Evolutionary conservation across 2,888 invertebrate species (phyloP).

Genomic region (Drosophila austrosaltans): DNA sequence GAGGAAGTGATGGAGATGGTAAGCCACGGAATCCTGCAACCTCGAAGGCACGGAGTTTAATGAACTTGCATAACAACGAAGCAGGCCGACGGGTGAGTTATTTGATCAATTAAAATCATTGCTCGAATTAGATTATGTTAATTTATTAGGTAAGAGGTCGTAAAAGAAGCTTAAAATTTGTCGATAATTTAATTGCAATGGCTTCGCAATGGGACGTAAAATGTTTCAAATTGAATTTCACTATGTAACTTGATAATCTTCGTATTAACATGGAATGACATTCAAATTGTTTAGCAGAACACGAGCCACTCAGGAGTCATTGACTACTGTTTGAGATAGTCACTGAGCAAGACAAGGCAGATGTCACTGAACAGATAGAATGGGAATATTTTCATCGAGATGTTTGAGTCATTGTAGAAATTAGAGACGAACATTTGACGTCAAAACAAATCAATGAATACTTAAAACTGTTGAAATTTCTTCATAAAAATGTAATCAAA

Average conservation of each 20-base stretch:
- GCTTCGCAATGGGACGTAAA: no score
- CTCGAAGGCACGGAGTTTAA: conserved; percentile 90
- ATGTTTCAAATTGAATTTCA: background rate
- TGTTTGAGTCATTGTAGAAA: no score
- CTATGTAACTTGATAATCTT: background rate
- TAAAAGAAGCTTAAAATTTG: no score
- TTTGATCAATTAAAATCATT: no score
- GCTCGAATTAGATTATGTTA: no score
- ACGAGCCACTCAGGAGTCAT: background rate
- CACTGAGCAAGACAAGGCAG: background rate
- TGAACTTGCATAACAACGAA: conserved; percentile 99
- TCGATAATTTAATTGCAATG: no score
- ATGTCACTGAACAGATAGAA: conserved; percentile 1
- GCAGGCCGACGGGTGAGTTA: conserved; percentile 95
- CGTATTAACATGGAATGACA: background rate
- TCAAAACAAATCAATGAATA: background rate
- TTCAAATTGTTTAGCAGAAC: background rate
- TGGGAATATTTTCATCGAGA: no score
- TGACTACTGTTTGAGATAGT: background rate
- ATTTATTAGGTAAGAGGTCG: no score
- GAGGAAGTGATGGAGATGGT: conserved; percentile 36
- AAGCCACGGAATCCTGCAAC: conserved; percentile 72
- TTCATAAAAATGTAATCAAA: background rate
- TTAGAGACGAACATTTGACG: background rate
- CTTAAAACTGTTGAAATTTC: background rate